Conservation (phyloP, 2,113 vertebrate species). For the Cercopithecus mona region DNA sequence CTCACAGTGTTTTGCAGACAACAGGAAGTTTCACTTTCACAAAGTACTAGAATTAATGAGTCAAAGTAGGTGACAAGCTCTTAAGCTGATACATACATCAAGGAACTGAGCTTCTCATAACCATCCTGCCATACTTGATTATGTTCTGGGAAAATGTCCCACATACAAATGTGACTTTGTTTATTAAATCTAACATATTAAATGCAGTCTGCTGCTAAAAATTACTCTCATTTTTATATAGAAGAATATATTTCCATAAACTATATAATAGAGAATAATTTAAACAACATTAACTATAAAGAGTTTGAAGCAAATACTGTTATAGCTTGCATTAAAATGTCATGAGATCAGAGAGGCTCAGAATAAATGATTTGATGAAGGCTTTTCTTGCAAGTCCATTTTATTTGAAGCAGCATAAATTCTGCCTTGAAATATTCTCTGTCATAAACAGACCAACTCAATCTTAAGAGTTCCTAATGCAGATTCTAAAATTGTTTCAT, state of each 20-base stretch:
- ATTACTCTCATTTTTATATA: conserved; percentile 61
- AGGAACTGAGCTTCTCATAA: conserved; percentile 77
- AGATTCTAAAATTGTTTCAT: conserved; percentile 31
- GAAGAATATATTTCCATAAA: conserved; percentile 75
- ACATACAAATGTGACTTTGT: conserved; percentile 78
- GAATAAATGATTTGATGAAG: neutral
- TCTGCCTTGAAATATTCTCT: conserved; percentile 12
- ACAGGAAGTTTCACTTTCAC: conserved; percentile 75
- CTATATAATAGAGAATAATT: conserved; percentile 73
- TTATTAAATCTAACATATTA: conserved; percentile 80
- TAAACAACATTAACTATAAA: conserved; percentile 71
- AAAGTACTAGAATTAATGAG: conserved; percentile 80
- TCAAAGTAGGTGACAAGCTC: conserved; percentile 80
- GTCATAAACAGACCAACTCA: conserved; percentile 20
- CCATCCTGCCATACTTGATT: conserved; percentile 81
- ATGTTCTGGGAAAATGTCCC: conserved; percentile 67
- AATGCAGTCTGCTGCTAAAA: conserved; percentile 76
- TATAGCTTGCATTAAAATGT: conserved; percentile 63
- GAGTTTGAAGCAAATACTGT: conserved; percentile 62
- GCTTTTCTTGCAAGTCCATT: conserved; percentile 16
- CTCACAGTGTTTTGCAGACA: conserved; percentile 67
- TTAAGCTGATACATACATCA: conserved; percentile 81
- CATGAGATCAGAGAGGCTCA: conserved; percentile 62
- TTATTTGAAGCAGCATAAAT: neutral
- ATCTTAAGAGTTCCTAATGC: neutral